Evolutionary conservation across 2,113 vertebrate genomes (phyloP).

Genomic region (Cygnus buccinator): DNA sequence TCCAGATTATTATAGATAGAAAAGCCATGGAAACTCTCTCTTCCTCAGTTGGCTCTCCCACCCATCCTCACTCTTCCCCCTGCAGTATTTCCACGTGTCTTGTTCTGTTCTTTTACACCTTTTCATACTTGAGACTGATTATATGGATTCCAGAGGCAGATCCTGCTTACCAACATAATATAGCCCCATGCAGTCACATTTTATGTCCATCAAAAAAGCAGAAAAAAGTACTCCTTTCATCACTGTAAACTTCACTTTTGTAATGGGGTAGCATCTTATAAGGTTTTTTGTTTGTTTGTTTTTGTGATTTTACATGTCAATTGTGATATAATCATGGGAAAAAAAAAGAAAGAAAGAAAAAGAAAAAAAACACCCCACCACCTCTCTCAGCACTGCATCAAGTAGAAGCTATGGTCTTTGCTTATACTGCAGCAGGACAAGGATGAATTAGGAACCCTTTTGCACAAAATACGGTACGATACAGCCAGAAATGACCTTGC

Average conservation of each 20-base stretch:
- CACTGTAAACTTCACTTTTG: background rate
- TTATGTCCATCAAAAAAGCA: background rate
- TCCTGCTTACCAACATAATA: background rate
- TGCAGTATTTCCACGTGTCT: background rate
- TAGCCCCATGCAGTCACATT: fast-evolving
- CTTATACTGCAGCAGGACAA: background rate
- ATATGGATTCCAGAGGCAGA: background rate
- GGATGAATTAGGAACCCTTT: background rate
- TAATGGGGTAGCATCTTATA: too few relatives aligned
- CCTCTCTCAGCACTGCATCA: background rate
- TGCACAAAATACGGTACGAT: background rate
- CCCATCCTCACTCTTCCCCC: background rate
- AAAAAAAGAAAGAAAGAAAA: background rate
- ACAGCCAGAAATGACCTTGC: background rate
- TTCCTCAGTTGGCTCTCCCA: background rate
- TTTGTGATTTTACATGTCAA: fast-evolving
- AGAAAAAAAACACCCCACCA: background rate
- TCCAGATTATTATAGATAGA: background rate
- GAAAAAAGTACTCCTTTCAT: background rate
- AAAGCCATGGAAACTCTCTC: background rate
- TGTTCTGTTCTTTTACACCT: background rate
- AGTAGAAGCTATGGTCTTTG: background rate
- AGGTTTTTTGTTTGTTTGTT: background rate
- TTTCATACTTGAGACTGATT: background rate
- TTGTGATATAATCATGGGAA: background rate